Base-by-base conservation (phyloP, 2,888 invertebrate genomes). In the Patella caerulea region DNA sequence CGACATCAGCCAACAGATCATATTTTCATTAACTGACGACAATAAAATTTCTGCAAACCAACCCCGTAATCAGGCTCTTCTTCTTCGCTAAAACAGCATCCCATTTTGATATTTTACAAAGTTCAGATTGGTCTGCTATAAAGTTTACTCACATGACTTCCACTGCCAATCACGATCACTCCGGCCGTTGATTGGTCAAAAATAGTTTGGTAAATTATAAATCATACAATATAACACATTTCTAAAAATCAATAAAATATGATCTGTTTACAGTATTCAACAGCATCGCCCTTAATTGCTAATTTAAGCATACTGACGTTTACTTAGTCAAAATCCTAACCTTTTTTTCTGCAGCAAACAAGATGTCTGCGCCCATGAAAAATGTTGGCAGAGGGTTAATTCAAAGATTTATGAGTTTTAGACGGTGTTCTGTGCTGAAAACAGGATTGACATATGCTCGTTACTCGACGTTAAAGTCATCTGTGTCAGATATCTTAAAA, bases 41-140 rank as follows among this genome's bases (percentile, higher is more conserved):
- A 45, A 45, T 45, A 45, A 45, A 45, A 45, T 45, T 4, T 45
- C 45, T 45, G 9, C 45, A 45, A 45, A 65, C 65, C 74, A 73
- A 83, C 83, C 71, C 71, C 76, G 52, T 75, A 69, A 74, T 83
- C 82, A 72, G 84, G 83, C 24, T 85, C 83, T 65, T 83, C 84
- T 71, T 84, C 83, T 72, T 81, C 81, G 80, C 83, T 83, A 74
- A 81, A 85, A 78, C 85, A 85, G 76, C 85, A 85, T 74, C 85
- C 85, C 85, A 85, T 85, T 72, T 81, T 82, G 69, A 70, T 52
- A 34, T 34, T 52, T 74, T 74, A 54, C 53, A 70, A 53, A 71
- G 24, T 54, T 52, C 59, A 54, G 34, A 19, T 53, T 45, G 55
- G 65, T n/a, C 56, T 65, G 73, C 80, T 78, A 78, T 45, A 78